Evolutionary conservation across 2,113 vertebrate species (phyloP).

Genomic region (Stigmatopora argus): DNA sequence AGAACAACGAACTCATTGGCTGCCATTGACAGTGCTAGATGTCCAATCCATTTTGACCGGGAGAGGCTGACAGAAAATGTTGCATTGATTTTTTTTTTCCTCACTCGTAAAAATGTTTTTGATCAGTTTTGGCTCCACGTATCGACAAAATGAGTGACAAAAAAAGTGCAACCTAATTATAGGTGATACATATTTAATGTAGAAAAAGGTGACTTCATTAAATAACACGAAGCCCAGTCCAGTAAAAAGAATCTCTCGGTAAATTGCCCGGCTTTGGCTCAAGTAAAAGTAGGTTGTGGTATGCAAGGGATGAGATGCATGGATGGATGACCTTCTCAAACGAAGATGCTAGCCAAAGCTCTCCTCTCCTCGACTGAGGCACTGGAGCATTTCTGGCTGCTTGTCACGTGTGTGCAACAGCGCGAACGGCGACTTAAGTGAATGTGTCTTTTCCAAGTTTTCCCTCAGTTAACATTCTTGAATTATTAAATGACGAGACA

Average conservation of each 20-base stretch:
- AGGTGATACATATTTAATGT: slow-evolving; percentile 46
- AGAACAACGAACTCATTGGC: too few relatives aligned
- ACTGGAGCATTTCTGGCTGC: slow-evolving; percentile 2
- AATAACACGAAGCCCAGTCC: slow-evolving; percentile 36
- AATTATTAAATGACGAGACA: slow-evolving; percentile 21
- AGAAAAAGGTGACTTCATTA: slow-evolving; percentile 46
- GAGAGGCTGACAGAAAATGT: too few relatives aligned
- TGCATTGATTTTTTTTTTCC: too few relatives aligned
- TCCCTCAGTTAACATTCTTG: slow-evolving; percentile 3
- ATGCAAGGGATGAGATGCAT: slow-evolving; percentile 34
- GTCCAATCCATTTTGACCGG: too few relatives aligned
- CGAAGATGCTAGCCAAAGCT: slow-evolving; percentile 2
- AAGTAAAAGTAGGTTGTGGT: slow-evolving; percentile 4
- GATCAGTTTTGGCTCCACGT: slow-evolving; percentile 8
- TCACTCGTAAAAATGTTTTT: slow-evolving; percentile 3
- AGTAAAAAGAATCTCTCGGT: slow-evolving; percentile 24
- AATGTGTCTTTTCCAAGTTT: slow-evolving; percentile 9
- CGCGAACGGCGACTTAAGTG: slow-evolving; percentile 3
- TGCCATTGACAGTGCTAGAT: too few relatives aligned
- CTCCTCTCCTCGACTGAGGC: neutral
- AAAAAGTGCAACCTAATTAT: slow-evolving; percentile 16
- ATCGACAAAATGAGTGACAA: slow-evolving; percentile 21
- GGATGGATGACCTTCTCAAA: slow-evolving; percentile 33
- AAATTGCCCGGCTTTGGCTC: slow-evolving; percentile 4
- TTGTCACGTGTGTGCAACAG: slow-evolving; percentile 2